These are phyloP conservation scores for Zosterops pallidus DNA, from an alignment of 2,113 vertebrate genomes.

Conservation along the genomic window DNA sequence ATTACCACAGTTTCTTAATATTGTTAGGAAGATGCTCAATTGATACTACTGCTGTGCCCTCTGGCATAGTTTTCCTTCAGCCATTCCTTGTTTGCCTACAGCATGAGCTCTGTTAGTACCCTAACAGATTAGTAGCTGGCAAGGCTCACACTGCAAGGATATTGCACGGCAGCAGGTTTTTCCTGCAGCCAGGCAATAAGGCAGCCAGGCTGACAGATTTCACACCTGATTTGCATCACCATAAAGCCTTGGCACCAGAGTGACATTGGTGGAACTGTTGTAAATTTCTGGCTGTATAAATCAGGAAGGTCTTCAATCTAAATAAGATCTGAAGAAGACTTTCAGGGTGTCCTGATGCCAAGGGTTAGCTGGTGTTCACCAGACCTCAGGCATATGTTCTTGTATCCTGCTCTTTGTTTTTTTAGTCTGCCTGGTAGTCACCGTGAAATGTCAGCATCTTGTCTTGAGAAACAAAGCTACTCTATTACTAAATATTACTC, in stretches of 20 bases:
- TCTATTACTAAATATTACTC: not conserved
- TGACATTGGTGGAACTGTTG: not conserved
- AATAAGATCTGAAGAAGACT: not conserved
- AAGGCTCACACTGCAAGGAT: not conserved
- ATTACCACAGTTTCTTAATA: accelerated
- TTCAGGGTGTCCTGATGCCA: not conserved
- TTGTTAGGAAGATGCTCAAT: not conserved
- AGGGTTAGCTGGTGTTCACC: not conserved
- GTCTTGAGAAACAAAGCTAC: not conserved
- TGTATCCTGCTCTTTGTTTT: not conserved
- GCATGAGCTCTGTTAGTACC: not conserved
- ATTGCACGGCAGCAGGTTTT: not conserved
- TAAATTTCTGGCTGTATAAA: not conserved
- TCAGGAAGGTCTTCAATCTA: not conserved
- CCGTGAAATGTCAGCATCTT: not conserved
- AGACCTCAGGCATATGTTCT: not conserved
- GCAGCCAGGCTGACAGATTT: not conserved
- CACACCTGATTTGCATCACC: not conserved
- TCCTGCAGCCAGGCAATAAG: not conserved
- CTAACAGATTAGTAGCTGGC: not conserved
- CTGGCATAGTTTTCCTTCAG: not conserved
- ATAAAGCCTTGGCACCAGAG: not conserved
- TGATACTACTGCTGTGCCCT: not conserved
- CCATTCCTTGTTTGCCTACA: not conserved
- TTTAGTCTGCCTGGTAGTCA: not conserved